A percentile compares a stretch with the other conserved stretches of the same genome.
Evolutionary conservation across 2,888 invertebrate genomes (phyloP).

Genomic region (Chironomus riparius): DNA sequence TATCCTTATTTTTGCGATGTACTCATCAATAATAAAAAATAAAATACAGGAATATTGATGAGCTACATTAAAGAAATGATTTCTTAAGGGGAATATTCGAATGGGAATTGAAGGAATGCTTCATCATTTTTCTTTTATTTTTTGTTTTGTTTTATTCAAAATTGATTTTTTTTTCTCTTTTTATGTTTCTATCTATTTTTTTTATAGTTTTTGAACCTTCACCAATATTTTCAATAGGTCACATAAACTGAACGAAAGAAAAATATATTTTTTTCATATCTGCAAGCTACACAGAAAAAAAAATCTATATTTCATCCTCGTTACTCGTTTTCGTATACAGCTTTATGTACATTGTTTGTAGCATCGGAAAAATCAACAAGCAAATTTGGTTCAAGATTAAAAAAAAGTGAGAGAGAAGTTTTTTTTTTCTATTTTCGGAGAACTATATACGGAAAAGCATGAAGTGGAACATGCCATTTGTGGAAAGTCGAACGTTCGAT

Average conservation of each 20-base stretch:
- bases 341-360: background rate
- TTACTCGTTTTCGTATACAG: background rate
- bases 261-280: too few species aligned
- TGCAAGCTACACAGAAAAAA: too few species aligned
- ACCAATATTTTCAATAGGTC: conserved; percentile 5
- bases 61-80: background rate
- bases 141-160: background rate
- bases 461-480: conserved; percentile 36
- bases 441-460: conserved; percentile 29
- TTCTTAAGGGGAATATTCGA: background rate
- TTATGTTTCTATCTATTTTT: conserved; percentile 1
- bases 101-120: too few species aligned
- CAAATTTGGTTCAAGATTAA: conserved; percentile 23
- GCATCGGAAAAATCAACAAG: conserved; percentile 8
- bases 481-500: conserved; percentile 41
- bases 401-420: background rate
- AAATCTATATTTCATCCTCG: background rate
- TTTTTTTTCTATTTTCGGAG: background rate
- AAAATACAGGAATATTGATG: background rate
- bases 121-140: too few species aligned
- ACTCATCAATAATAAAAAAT: background rate
- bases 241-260: too few species aligned
- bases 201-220: conserved; percentile 4
- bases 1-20: background rate
- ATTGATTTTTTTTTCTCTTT: conserved; percentile 11